phyloP scores from a whole-genome alignment of 2,888 invertebrate genomes.

The Morpho helenor region DNA sequence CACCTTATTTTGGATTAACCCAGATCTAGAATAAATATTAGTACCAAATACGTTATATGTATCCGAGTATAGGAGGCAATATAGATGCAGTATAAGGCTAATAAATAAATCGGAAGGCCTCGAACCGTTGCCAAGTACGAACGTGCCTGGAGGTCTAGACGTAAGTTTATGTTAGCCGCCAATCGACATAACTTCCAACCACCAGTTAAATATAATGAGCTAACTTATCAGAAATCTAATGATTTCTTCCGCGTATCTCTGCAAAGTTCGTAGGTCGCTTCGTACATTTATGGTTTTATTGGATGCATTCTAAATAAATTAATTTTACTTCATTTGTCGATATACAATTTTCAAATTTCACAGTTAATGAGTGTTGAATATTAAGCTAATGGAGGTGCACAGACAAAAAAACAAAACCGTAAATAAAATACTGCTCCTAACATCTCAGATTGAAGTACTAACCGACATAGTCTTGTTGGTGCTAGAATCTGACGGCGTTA shows the following conservation, averaged over 20 bases:
- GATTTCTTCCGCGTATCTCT: conserved; percentile 15
- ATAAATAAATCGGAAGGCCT: conserved; percentile 19
- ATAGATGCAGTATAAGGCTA: conserved; percentile 13
- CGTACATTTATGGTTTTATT: no score
- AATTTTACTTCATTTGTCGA: no score
- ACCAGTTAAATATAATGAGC: conserved; percentile 24
- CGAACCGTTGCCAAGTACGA: conserved; percentile 21
- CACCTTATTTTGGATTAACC: not conserved
- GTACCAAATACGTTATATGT: conserved; percentile 11
- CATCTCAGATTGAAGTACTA: no score
- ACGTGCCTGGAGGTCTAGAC: conserved; percentile 21
- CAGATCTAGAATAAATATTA: conserved; percentile 1
- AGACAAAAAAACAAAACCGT: no score
- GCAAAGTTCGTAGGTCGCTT: conserved; percentile 1
- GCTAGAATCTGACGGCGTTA: no score
- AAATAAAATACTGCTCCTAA: no score
- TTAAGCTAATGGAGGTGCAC: no score
- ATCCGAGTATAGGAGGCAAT: conserved; percentile 3
- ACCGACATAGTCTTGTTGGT: no score
- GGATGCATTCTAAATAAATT: no score
- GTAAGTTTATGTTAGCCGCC: conserved; percentile 19
- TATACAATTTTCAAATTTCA: no score
- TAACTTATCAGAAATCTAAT: conserved; percentile 21
- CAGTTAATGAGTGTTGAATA: no score
- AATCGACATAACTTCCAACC: conserved; percentile 20